These are phyloP conservation scores for Bellardia bayeri DNA, from an alignment of 2,888 invertebrate genomes.

Conservation along the genomic window DNA sequence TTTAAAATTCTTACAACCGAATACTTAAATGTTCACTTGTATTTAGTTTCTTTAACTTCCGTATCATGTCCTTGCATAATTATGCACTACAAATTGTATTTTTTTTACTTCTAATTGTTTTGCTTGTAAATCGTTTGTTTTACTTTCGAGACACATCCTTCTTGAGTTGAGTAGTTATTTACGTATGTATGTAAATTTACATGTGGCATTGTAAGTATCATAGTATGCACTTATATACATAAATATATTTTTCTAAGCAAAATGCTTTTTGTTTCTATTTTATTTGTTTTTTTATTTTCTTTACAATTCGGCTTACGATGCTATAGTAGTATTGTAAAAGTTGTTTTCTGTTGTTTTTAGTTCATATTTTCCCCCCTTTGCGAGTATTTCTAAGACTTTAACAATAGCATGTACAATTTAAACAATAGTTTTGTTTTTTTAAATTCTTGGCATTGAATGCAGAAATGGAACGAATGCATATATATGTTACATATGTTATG, in stretches of 20 bases:
- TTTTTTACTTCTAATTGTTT: constrained; percentile 54
- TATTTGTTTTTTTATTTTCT: background rate
- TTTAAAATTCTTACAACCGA: background rate
- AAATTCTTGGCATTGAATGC: constrained; percentile 59
- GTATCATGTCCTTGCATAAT: constrained; percentile 65
- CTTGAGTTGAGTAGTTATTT: constrained; percentile 23
- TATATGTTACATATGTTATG: background rate
- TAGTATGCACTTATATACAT: constrained; percentile 12
- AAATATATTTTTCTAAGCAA: constrained; percentile 50
- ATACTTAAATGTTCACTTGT: background rate
- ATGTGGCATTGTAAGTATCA: constrained; percentile 40
- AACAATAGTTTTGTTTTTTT: constrained; percentile 60
- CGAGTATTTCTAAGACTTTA: constrained; percentile 29
- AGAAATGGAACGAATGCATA: constrained; percentile 35
- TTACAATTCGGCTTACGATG: constrained; percentile 13
- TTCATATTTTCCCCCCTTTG: constrained; percentile 7
- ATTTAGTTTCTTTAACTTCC: constrained; percentile 40
- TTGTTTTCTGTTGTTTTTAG: constrained; percentile 26
- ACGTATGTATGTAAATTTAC: constrained; percentile 16
- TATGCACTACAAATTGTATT: constrained; percentile 33
- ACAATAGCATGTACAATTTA: constrained; percentile 37
- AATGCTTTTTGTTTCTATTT: constrained; percentile 51
- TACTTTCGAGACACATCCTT: constrained; percentile 48
- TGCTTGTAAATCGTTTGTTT: constrained; percentile 55
- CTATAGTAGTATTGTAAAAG: background rate